Base-by-base conservation (phyloP, 2,888 invertebrate genomes). In the Diaperis boleti region DNA sequence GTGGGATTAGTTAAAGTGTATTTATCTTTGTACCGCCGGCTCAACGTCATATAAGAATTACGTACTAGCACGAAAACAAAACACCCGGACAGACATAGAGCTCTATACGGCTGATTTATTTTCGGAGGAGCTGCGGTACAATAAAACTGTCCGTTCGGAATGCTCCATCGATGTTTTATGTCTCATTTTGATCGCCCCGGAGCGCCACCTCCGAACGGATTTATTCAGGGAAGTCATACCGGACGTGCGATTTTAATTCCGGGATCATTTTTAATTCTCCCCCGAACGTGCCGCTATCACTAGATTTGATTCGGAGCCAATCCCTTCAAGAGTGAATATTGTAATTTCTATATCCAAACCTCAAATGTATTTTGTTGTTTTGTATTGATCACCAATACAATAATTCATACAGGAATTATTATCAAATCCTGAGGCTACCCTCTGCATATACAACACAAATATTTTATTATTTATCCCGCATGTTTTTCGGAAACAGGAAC, bases 1-100 rank as follows among this genome's bases (percentile, higher is more conserved):
- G 37, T 47, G 47, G 64, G 66, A 66, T 68, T 68, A 68, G 65
- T 63, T 63, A 61, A 52, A 67, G 62, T 66, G 62, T 68, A 64
- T 68, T 66, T 68, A 62, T 68, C 66, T 64, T 66, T 62, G 62
- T 62, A 60, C 39, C 54, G 50, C 61, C 47, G 41, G 64, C 66
- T 68, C 59, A 66, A 59, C 60, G 66, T 68, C 68, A 65, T 62
- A 66, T 62, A 68, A 66, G 68, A 68, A 64, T 68, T 68, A 68
- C 62, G 59, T 55, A 67, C 66, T n/a, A n/a, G n/a, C n/a, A n/a
- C 63, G 59, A 41, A 62, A 60, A 49, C 55, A 65, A 33, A 65
- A 55, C 65, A 65, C 66, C 62, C 65, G 66, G 50, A 55, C 62
- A n/a, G n/a, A n/a, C n/a, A n/a, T n/a, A n/a, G n/a, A 60, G 39